Percentiles rank a stretch among this genome's conserved stretches.
Conservation (phyloP, 37 sponge, comb jelly and placozoan species). For the Cliona cf. orientalis region DNA sequence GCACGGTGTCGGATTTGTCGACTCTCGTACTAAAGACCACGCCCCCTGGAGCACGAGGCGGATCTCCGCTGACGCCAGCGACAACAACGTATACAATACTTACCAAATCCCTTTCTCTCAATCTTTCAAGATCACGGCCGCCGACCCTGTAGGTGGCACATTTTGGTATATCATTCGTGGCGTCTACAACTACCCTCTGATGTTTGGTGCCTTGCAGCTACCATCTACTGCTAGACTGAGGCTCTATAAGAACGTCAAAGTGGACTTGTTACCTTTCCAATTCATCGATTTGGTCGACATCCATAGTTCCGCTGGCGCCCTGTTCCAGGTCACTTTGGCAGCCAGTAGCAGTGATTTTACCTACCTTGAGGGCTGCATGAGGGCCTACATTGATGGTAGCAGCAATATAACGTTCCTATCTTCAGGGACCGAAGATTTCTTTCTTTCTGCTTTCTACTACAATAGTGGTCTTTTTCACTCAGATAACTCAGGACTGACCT, state of each 20-base stretch:
- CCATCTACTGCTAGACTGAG: constrained; percentile 62
- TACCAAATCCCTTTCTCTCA: constrained; percentile 74
- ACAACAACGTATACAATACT: constrained; percentile 34
- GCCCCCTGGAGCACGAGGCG: constrained; percentile 73
- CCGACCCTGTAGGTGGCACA: constrained; percentile 27
- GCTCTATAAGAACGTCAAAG: constrained; percentile 68
- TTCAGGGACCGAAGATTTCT: constrained; percentile 88
- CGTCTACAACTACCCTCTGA: constrained; percentile 72
- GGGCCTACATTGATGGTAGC: constrained; percentile 65
- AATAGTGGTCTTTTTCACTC: constrained; percentile 57
- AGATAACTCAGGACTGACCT: constrained; percentile 72
- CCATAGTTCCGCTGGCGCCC: constrained; percentile 42
- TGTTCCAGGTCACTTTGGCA: constrained; percentile 66
- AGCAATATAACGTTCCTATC: constrained; percentile 60
- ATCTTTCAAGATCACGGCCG: constrained; percentile 73
- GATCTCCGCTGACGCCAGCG: constrained; percentile 53
- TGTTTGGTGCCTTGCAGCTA: constrained; percentile 68
- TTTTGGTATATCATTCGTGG: constrained; percentile 86
- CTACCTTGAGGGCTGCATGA: constrained; percentile 78
- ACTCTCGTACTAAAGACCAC: constrained; percentile 7
- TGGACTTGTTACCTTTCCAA: constrained; percentile 32
- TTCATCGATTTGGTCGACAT: constrained; percentile 69
- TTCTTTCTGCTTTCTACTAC: constrained; percentile 88
- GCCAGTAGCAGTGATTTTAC: constrained; percentile 62
- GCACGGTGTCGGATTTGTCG: constrained; percentile 69